These are phyloP conservation scores for Psilanteris sp. DNA, from an alignment of 1,140 invertebrate species.

Conservation along the genomic window DNA sequence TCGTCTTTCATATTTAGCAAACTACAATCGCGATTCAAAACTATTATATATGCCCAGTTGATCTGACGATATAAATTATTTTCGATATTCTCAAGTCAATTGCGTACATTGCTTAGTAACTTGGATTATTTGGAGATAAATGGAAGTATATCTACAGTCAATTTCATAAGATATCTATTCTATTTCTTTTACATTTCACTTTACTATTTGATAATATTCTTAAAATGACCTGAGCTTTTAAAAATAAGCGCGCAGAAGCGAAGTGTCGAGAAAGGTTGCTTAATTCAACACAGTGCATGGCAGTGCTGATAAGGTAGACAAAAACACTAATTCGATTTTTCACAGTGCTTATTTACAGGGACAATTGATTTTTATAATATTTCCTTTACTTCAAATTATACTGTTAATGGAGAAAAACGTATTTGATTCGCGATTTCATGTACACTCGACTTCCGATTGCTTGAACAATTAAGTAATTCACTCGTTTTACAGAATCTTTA, in stretches of 20 bases:
- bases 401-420: too few species aligned
- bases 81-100: background rate
- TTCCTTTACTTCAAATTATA: too few species aligned
- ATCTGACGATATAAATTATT: background rate
- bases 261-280: conserved; percentile 1
- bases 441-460: too few species aligned
- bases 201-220: conserved; percentile 23
- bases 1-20: conserved; percentile 24
- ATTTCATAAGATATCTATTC: conserved; percentile 42
- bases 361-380: too few species aligned
- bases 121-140: conserved; percentile 28
- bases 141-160: conserved; percentile 44
- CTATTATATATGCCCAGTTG: conserved; percentile 3
- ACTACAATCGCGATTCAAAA: conserved; percentile 27
- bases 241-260: conserved; percentile 24
- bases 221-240: conserved; percentile 38
- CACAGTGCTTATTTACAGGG: too few species aligned
- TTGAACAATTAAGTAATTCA: too few species aligned
- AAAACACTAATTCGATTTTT: background rate
- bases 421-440: too few species aligned
- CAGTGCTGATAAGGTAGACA: conserved; percentile 26
- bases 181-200: conserved; percentile 11
- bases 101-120: background rate
- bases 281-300: conserved; percentile 16
- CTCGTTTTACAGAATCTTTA: too few species aligned